These are phyloP conservation scores for Brachionus asplanchnoidis DNA, from an alignment of 1,140 invertebrate genomes.

Conservation along the genomic window DNA sequence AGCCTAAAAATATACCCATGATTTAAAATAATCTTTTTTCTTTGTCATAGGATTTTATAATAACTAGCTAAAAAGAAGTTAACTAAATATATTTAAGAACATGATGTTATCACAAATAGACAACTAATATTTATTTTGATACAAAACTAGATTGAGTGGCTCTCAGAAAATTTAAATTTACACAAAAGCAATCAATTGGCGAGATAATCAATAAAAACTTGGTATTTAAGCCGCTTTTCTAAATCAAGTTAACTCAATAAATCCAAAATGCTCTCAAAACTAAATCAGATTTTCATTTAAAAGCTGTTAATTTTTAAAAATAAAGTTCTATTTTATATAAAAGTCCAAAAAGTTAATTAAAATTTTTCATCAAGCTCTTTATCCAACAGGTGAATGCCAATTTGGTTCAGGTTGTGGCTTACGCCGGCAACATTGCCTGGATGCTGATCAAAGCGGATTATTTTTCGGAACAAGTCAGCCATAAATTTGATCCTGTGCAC, in stretches of 20 bases:
- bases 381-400: conserved; percentile 8
- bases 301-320: conserved; percentile 4
- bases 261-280: background rate
- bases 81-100: background rate
- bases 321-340: background rate
- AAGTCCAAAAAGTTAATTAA: background rate
- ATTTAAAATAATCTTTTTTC: background rate
- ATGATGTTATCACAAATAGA: background rate
- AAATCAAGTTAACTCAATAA: background rate
- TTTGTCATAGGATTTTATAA: background rate
- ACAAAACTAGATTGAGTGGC: background rate
- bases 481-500: background rate
- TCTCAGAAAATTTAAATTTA: background rate
- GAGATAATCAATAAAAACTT: background rate
- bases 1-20: no score
- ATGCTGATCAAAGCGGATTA: conserved; percentile 12
- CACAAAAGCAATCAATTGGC: background rate
- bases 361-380: background rate
- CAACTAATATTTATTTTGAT: background rate
- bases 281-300: background rate
- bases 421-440: background rate
- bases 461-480: conserved; percentile 17
- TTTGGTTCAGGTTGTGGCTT: background rate
- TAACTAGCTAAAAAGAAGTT: background rate
- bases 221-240: background rate